Conservation (phyloP, 2,797 vertebrate species). For the Sylvia borin region DNA sequence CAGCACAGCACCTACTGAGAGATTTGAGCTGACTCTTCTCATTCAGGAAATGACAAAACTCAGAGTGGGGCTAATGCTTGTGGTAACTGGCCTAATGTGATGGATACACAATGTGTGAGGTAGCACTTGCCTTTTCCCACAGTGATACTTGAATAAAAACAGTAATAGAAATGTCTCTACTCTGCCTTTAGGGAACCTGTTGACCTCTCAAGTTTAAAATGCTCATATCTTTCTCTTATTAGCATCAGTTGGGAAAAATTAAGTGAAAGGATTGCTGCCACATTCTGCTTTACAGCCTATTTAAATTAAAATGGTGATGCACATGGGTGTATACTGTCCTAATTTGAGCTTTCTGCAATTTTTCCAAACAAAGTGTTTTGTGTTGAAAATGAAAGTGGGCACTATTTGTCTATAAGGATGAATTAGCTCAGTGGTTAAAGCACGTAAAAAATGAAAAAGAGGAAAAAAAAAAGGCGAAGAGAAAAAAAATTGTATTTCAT, state of each 20-base stretch:
- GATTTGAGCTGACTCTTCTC: not conserved
- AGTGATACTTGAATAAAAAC: not conserved
- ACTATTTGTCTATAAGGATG: not conserved
- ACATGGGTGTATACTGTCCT: not conserved
- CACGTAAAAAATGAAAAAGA: not conserved
- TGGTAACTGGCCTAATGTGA: not conserved
- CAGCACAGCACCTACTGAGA: not conserved
- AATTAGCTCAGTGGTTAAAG: not conserved
- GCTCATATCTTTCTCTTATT: not conserved
- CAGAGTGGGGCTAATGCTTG: not conserved
- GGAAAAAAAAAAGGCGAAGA: not conserved
- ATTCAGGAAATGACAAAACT: not conserved
- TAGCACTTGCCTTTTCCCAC: not conserved
- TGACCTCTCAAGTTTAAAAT: slow-evolving; percentile 31
- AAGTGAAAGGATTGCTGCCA: slow-evolving; percentile 16
- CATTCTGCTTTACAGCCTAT: not conserved
- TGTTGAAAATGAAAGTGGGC: not conserved
- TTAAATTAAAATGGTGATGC: slow-evolving; percentile 24
- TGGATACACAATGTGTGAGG: rapidly evolving
- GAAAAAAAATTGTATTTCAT: not conserved
- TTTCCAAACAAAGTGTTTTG: not conserved
- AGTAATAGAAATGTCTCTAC: not conserved
- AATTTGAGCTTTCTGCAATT: not conserved
- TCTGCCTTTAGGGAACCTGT: not conserved
- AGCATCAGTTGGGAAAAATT: slow-evolving; percentile 10